Evolutionary conservation across 2,113 vertebrate genomes (phyloP), one percentile per base, ranked within the genome.

Genomic region (Panthera leo): DNA sequence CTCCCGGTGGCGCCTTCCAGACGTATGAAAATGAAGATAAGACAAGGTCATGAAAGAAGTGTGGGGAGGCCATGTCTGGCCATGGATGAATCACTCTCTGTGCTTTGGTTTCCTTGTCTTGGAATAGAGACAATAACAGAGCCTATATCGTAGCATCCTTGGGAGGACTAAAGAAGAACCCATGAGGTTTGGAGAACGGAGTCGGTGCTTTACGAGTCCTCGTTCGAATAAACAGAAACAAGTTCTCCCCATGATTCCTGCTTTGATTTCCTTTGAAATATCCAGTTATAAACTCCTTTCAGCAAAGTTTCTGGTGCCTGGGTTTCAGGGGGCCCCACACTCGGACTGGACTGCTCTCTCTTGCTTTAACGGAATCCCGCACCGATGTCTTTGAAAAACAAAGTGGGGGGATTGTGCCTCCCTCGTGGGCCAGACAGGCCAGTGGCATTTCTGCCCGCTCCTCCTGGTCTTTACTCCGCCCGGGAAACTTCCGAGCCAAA

Each of bases 71-170:
- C 39, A 0, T 25, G 27, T 73, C 55, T 21, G 34, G 19, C 11
- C 53, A 34, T 0, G 34, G 31, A 31, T 2, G 73, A 70, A 3
- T 42, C 6, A 53, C 58, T 58, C 29, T 55, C 36, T 0, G 5
- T 51, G 15, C 11, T 8, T 85, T 68, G 13, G 0, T 7, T 71
- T 80, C 8, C 3, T 1, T 0, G 14, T 2, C 87, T 25, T 68
- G n/a, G 10, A 1, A 10, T 21, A 21, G 63, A 34, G 29, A 23
- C 14, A 53, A 29, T 21, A 8, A 21, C 6, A 11, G 68, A 39
- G 4, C 48, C 45, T 23, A 5, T 1, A 13, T 0, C 23, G 3
- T 0, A 27, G 39, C 48, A 0, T 23, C 14, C 5, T 25, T 15
- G 21, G 58, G 36, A 82, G 15, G 21, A 23, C 2, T 29, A 25